Evolutionary conservation across 2,113 vertebrate genomes (phyloP).

Genomic region (Sisor rabdophorus): DNA sequence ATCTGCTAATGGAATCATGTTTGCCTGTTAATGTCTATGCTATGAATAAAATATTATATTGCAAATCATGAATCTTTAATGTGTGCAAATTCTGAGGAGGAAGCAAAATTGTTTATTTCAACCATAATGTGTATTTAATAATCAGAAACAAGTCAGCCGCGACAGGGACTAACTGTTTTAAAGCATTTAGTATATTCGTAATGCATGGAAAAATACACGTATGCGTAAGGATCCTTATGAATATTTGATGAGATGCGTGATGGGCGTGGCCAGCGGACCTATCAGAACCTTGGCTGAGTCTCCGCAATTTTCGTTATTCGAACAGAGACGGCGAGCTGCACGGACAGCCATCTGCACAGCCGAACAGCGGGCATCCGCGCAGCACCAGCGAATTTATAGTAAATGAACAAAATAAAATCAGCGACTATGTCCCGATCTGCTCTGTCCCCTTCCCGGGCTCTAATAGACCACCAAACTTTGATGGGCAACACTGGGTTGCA

Average conservation of each 20-base stretch:
- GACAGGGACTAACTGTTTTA: neutral
- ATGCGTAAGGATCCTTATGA: conserved; percentile 30
- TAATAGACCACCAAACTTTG: conserved; percentile 53
- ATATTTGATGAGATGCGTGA: conserved; percentile 38
- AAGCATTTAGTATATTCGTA: neutral
- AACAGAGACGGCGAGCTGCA: conserved; percentile 20
- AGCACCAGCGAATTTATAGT: neutral
- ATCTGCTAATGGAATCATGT: neutral
- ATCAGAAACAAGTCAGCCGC: neutral
- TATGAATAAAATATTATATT: neutral
- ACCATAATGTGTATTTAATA: too few species aligned
- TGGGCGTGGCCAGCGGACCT: conserved; percentile 39
- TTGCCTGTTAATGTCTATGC: neutral
- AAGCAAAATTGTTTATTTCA: neutral
- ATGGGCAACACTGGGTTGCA: conserved; percentile 58
- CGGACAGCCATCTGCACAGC: neutral
- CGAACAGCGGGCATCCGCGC: conserved; percentile 14
- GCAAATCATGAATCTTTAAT: neutral
- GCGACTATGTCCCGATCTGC: conserved; percentile 45
- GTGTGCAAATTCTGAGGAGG: neutral
- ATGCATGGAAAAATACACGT: conserved; percentile 9
- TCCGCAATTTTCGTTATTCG: conserved; percentile 39
- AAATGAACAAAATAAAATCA: neutral
- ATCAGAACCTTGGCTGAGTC: conserved; percentile 33
- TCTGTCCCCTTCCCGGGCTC: conserved; percentile 25